Evolutionary conservation across 64 coral and sea anemone genomes (phyloP).

Genomic region (Stichodactyla mertensii): DNA sequence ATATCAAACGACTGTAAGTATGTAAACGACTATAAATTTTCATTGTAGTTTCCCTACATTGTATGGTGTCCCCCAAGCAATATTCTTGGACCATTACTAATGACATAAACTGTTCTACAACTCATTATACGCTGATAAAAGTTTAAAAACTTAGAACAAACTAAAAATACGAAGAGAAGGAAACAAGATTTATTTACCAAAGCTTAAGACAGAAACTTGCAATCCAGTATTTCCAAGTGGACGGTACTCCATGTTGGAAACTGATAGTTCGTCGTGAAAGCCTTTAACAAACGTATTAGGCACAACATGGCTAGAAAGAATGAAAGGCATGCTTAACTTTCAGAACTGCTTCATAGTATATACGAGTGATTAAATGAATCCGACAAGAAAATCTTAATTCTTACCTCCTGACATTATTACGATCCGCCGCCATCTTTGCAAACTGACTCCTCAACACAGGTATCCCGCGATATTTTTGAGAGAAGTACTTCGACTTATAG

Average conservation of each 20-base stretch:
- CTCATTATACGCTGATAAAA: no score
- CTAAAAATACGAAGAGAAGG: not conserved
- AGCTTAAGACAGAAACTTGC: constrained; percentile 34
- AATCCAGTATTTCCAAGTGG: constrained; percentile 32
- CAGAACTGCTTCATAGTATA: not conserved
- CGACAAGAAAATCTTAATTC: not conserved
- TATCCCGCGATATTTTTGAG: not conserved
- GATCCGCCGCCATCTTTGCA: not conserved
- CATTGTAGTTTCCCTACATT: no score
- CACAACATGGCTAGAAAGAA: not conserved
- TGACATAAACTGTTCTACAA: no score
- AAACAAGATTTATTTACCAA: constrained; percentile 23
- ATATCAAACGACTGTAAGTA: no score
- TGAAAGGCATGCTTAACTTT: not conserved
- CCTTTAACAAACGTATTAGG: constrained; percentile 36
- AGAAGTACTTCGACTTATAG: no score
- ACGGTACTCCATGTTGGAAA: constrained; percentile 38
- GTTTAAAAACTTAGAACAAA: no score
- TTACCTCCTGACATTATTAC: not conserved
- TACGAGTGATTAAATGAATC: not conserved
- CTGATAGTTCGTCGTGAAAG: constrained; percentile 21
- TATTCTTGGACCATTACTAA: no score
- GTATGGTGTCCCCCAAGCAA: no score
- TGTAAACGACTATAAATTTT: no score
- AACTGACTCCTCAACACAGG: not conserved